Evolutionary conservation across 2,888 invertebrate species (phyloP).

Genomic region (Gymnosoma rotundatum): DNA sequence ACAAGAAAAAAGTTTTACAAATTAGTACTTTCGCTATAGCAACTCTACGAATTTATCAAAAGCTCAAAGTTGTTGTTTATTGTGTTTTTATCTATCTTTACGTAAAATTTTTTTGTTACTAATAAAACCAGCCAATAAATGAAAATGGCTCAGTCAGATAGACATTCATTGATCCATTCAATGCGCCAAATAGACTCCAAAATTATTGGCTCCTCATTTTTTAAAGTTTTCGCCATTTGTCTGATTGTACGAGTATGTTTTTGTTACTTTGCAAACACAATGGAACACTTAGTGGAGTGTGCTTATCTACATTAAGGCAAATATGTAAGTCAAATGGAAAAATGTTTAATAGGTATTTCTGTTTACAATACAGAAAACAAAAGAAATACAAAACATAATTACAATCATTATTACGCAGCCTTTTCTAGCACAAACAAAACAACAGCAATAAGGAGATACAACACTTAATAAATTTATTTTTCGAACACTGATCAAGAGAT

Average conservation of each 20-base stretch:
- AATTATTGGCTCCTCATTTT: slow-evolving; percentile 25
- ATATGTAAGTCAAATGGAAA: neutral
- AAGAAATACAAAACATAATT: slow-evolving; percentile 19
- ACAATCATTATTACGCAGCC: slow-evolving; percentile 18
- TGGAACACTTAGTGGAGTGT: slow-evolving; percentile 57
- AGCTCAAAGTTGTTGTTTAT: slow-evolving; percentile 11
- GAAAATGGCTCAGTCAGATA: neutral
- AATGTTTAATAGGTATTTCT: slow-evolving; percentile 31
- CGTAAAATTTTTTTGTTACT: slow-evolving; percentile 8
- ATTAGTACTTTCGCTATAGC: slow-evolving; percentile 8
- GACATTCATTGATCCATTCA: neutral
- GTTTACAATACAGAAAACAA: slow-evolving; percentile 3
- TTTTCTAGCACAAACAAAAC: slow-evolving; percentile 27
- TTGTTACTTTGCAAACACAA: slow-evolving; percentile 42
- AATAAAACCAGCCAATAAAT: slow-evolving; percentile 20
- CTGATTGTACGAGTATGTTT: neutral
- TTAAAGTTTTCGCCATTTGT: slow-evolving; percentile 18
- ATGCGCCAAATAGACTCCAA: slow-evolving; percentile 48
- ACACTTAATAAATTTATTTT: slow-evolving; percentile 47
- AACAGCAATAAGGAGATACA: slow-evolving; percentile 3
- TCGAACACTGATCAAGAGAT: slow-evolving; percentile 50
- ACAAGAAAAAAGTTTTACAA: too few species aligned
- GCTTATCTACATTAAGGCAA: neutral
- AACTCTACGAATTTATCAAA: slow-evolving; percentile 8
- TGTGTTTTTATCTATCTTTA: neutral